Conservation (phyloP, 2,797 vertebrate species). For the Ctenosaura bakeri region DNA sequence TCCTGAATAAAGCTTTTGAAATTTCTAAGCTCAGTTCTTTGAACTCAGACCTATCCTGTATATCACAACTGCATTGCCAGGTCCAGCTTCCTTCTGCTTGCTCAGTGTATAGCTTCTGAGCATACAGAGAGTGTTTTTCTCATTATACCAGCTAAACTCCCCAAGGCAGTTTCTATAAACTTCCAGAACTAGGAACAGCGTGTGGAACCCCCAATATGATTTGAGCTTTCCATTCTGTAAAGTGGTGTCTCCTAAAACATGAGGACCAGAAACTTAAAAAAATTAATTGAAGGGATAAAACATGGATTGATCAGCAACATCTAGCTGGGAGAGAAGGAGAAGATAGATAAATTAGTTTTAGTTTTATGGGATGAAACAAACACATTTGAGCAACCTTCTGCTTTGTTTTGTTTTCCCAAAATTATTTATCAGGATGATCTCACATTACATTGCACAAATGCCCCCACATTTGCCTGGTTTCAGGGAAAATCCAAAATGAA, state of each 20-base stretch:
- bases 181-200: not conserved
- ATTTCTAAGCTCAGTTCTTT: too few relatives aligned
- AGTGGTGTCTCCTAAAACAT: not conserved
- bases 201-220: not conserved
- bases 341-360: too few relatives aligned
- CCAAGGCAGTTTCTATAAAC: not conserved
- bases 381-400: too few relatives aligned
- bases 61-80: not conserved
- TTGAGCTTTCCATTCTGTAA: too few relatives aligned
- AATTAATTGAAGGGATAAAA: not conserved
- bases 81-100: not conserved
- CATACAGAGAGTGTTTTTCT: not conserved
- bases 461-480: not conserved
- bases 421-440: not conserved
- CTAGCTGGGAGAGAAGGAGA: not conserved
- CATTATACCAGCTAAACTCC: too few relatives aligned
- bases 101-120: not conserved
- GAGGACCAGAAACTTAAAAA: not conserved
- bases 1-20: too few relatives aligned
- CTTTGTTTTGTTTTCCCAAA: not conserved
- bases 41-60: too few relatives aligned
- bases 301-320: not conserved
- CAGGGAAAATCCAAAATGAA: not conserved
- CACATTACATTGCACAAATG: not conserved
- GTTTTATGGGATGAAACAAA: not conserved